These are phyloP conservation scores for Bugula neritina DNA, from an alignment of 2,888 invertebrate genomes.

Conservation along the genomic window DNA sequence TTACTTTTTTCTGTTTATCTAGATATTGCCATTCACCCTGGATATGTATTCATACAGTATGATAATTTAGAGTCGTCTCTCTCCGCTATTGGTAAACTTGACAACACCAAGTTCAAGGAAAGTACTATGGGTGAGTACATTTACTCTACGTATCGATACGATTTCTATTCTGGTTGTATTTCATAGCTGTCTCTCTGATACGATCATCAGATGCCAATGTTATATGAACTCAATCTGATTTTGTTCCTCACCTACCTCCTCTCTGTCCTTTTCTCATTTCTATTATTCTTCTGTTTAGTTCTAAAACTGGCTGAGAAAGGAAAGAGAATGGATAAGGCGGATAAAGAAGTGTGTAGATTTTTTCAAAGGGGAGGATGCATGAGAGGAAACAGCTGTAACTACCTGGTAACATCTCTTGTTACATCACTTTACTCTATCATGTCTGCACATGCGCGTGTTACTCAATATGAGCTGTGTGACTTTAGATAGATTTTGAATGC, in stretches of 20 bases:
- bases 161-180: too few species aligned
- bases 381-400: constrained; percentile 6
- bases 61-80: constrained; percentile 35
- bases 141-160: too few species aligned
- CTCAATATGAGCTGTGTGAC: too few species aligned
- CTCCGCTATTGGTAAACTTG: constrained; percentile 1
- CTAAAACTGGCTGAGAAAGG: constrained; percentile 22
- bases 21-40: constrained; percentile 32
- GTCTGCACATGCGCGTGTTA: too few species aligned
- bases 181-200: too few species aligned
- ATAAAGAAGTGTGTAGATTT: constrained; percentile 7
- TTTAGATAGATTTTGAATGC: too few species aligned
- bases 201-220: too few species aligned
- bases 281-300: background rate
- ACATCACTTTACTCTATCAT: too few species aligned
- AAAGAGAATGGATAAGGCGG: background rate
- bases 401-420: background rate
- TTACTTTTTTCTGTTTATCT: too few species aligned
- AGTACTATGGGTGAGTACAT: background rate
- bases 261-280: too few species aligned
- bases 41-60: constrained; percentile 49
- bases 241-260: too few species aligned
- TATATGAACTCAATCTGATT: too few species aligned
- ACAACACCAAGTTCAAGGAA: background rate
- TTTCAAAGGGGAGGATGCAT: background rate